Conservation (phyloP, 23 tunicate genomes). For the Trididemnum nubilum region DNA sequence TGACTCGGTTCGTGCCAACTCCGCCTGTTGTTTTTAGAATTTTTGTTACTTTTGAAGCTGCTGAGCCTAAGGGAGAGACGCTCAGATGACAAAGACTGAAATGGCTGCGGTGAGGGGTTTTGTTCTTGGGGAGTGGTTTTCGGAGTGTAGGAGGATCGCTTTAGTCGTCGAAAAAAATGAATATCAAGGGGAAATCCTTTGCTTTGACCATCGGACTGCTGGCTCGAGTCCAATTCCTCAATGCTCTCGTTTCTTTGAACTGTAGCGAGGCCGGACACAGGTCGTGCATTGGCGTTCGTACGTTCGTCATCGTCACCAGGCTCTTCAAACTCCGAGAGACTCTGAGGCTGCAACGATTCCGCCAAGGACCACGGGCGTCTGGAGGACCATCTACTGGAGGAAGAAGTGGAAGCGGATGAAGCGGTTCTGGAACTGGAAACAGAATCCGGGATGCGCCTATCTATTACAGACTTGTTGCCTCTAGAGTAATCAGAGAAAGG, state of each 20-base stretch:
- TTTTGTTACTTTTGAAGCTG: background rate
- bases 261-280: background rate
- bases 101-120: background rate
- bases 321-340: constrained; percentile 28
- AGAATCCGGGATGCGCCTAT: constrained; percentile 51
- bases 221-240: background rate
- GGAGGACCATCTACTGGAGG: constrained; percentile 43
- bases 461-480: background rate
- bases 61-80: constrained; percentile 5
- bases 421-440: constrained; percentile 73
- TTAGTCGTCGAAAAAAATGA: constrained; percentile 32
- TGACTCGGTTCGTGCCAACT: constrained; percentile 25
- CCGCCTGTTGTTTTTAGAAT: constrained; percentile 6
- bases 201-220: background rate
- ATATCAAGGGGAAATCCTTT: constrained; percentile 22
- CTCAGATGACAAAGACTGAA: background rate
- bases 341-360: constrained; percentile 33
- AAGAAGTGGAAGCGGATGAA: constrained; percentile 57
- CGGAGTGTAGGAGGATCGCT: background rate
- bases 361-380: constrained; percentile 66
- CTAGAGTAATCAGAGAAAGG: background rate
- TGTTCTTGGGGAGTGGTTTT: background rate
- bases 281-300: background rate
- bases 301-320: background rate
- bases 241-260: background rate